Evolutionary conservation across 2,888 invertebrate genomes (phyloP).

Genomic region (Onthophagus sagittarius): DNA sequence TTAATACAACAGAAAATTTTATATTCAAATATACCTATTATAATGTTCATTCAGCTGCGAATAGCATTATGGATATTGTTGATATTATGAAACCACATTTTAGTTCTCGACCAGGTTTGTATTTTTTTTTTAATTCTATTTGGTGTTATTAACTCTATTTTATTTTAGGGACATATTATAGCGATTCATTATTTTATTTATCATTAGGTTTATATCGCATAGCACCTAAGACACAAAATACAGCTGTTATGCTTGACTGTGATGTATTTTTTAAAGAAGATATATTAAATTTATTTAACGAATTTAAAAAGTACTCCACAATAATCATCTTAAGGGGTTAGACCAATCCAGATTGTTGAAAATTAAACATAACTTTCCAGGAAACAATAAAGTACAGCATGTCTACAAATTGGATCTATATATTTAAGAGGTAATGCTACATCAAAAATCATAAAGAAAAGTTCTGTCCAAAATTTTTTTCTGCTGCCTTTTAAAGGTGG

Average conservation of each 20-base stretch:
- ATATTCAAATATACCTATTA: conserved; percentile 52
- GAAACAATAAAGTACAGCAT: too few species aligned
- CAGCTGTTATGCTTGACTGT: conserved; percentile 70
- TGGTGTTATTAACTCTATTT: background rate
- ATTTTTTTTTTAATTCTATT: conserved; percentile 12
- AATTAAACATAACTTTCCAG: too few species aligned
- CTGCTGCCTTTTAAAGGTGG: too few species aligned
- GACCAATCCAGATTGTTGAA: too few species aligned
- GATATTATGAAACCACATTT: conserved; percentile 67
- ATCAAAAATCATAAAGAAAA: too few species aligned
- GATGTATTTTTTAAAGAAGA: conserved; percentile 72
- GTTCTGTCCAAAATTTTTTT: too few species aligned
- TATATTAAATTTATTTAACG: conserved; percentile 60
- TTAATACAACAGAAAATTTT: conserved; percentile 49
- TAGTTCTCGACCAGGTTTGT: conserved; percentile 59
- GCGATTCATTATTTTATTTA: conserved; percentile 73
- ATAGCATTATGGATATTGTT: conserved; percentile 60
- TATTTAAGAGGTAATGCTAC: too few species aligned
- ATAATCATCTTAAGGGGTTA: conserved; percentile 5
- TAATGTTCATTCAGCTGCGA: conserved; percentile 59
- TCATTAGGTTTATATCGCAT: conserved; percentile 70
- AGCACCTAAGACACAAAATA: conserved; percentile 57
- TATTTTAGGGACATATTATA: conserved; percentile 65
- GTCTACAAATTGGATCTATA: too few species aligned
- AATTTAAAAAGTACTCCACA: conserved; percentile 57